Evolutionary conservation across 2,113 vertebrate genomes (phyloP).

Genomic region (Rhineura floridana): DNA sequence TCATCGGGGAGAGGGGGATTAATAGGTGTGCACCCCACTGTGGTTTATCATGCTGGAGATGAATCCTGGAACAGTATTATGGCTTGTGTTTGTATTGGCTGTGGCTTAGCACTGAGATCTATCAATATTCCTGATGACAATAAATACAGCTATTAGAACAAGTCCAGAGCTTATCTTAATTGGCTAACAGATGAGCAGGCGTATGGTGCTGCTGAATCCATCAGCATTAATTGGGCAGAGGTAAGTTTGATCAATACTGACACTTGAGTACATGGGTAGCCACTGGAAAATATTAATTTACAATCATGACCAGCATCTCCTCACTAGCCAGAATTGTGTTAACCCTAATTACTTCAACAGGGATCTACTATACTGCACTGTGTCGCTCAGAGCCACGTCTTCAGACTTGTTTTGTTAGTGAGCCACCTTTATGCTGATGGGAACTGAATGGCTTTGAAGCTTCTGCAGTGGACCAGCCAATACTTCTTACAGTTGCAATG

Average conservation of each 20-base stretch:
- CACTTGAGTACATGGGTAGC: conserved; percentile 73
- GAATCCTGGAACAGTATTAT: conserved; percentile 1
- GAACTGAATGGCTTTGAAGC: neutral
- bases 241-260: conserved; percentile 81
- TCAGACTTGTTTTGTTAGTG: neutral
- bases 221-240: conserved; percentile 77
- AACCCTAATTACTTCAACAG: conserved; percentile 71
- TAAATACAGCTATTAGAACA: conserved; percentile 79
- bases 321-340: conserved; percentile 69
- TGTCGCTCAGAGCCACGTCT: conserved; percentile 28
- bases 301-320: conserved; percentile 65
- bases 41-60: conserved; percentile 39
- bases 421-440: neutral
- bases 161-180: conserved; percentile 79
- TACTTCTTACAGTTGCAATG: conserved; percentile 26
- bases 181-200: conserved; percentile 79
- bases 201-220: conserved; percentile 75
- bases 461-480: conserved; percentile 28
- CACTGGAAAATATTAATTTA: conserved; percentile 78
- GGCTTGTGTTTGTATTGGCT: conserved; percentile 57
- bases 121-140: conserved; percentile 78
- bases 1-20: neutral
- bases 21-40: conserved; percentile 13
- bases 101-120: conserved; percentile 60
- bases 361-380: conserved; percentile 35